Conservation (phyloP, 2,888 invertebrate species). For the Ochropleura leucogaster region DNA sequence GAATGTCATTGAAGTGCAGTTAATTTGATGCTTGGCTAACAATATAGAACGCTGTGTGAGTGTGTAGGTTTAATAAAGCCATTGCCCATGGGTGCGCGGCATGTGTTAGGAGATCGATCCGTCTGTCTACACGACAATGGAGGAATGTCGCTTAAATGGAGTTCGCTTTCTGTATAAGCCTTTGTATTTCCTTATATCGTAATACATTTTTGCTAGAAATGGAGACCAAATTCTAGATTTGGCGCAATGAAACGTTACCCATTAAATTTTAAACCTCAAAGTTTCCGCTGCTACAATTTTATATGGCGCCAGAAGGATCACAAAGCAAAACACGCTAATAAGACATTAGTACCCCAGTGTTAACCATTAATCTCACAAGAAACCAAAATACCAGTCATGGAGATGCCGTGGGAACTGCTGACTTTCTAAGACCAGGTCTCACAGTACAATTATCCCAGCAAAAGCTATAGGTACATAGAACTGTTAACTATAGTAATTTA, state of each 20-base stretch:
- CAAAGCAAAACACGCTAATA: slow-evolving; percentile 46
- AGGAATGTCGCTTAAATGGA: slow-evolving; percentile 32
- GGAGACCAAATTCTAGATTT: not conserved
- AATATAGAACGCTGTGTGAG: slow-evolving; percentile 13
- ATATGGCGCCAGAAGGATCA: slow-evolving; percentile 17
- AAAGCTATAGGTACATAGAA: slow-evolving; percentile 28
- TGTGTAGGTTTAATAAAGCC: slow-evolving; percentile 22
- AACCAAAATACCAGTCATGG: slow-evolving; percentile 21
- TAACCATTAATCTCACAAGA: slow-evolving; percentile 41
- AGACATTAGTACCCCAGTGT: slow-evolving; percentile 44
- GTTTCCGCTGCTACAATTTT: slow-evolving; percentile 15
- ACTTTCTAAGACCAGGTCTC: slow-evolving; percentile 43
- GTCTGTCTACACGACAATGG: slow-evolving; percentile 23
- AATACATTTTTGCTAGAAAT: not conserved
- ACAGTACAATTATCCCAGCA: slow-evolving; percentile 39
- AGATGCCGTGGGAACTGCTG: slow-evolving; percentile 32
- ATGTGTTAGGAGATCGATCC: slow-evolving; percentile 48
- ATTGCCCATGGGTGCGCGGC: slow-evolving; percentile 31
- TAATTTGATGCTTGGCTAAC: slow-evolving; percentile 27
- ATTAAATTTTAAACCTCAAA: slow-evolving; percentile 12
- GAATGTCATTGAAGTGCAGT: not conserved
- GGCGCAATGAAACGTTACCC: not conserved
- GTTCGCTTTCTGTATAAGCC: slow-evolving; percentile 9
- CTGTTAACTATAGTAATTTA: slow-evolving; percentile 57
- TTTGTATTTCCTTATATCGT: not conserved